These are phyloP conservation scores for Dromius quadrimaculatus DNA, from an alignment of 2,888 invertebrate species.

Conservation along the genomic window DNA sequence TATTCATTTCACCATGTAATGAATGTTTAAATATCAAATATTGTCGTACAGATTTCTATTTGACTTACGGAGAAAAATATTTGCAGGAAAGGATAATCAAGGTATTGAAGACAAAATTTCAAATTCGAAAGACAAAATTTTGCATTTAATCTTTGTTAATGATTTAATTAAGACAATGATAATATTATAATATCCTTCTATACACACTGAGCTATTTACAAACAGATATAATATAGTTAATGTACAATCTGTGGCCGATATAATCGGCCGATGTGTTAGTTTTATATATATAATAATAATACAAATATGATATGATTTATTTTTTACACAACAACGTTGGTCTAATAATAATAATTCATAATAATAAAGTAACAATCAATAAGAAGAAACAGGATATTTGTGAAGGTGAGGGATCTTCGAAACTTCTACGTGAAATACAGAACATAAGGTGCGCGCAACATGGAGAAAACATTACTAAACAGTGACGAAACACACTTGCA, in stretches of 20 bases:
- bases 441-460: conserved; percentile 60
- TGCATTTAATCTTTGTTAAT: conserved; percentile 65
- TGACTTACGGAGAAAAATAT: background rate
- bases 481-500: too few relatives aligned
- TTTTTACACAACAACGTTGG: conserved; percentile 66
- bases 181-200: conserved; percentile 66
- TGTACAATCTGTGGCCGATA: conserved; percentile 63
- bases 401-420: conserved; percentile 33
- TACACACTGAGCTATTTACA: conserved; percentile 69
- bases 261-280: conserved; percentile 43
- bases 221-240: conserved; percentile 65
- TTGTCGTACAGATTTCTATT: conserved; percentile 14
- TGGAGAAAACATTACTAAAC: conserved; percentile 50
- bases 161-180: conserved; percentile 69
- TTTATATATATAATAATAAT: conserved; percentile 60
- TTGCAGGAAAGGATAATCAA: background rate
- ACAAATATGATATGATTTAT: conserved; percentile 66
- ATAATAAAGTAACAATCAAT: conserved; percentile 64
- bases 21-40: conserved; percentile 19
- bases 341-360: conserved; percentile 59
- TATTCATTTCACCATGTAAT: too few relatives aligned
- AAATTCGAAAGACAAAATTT: conserved; percentile 36
- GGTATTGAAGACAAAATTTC: conserved; percentile 25
- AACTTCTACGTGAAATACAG: conserved; percentile 56
- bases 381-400: conserved; percentile 45